Evolutionary conservation across 2,797 vertebrate species (phyloP).

Genomic region (Ispidina picta): DNA sequence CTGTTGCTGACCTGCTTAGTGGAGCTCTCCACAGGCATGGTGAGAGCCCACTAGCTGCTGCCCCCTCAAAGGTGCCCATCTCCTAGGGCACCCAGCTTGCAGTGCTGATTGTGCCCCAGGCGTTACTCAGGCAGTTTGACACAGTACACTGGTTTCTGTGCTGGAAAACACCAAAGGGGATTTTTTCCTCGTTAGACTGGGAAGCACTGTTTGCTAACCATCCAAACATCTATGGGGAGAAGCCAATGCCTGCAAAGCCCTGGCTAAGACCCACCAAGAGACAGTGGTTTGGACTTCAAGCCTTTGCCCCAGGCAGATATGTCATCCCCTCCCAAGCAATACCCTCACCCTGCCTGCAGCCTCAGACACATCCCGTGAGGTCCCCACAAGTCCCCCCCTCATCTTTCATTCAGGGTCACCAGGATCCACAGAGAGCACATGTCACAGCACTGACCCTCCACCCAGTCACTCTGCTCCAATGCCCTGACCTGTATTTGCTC

Average conservation of each 20-base stretch:
- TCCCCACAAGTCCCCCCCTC: accelerated
- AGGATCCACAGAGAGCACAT: accelerated
- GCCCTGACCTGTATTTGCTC: neutral
- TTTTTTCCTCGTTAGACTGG: neutral
- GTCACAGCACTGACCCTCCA: neutral
- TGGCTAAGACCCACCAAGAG: neutral
- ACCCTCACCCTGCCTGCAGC: neutral
- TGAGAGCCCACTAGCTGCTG: neutral
- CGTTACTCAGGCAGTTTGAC: neutral
- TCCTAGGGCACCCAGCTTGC: neutral
- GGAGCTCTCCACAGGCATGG: neutral
- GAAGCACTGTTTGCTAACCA: neutral
- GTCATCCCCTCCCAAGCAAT: neutral
- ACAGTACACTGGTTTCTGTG: accelerated
- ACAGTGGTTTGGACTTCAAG: neutral
- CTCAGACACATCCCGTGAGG: neutral
- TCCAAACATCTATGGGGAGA: neutral
- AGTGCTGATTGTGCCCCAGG: accelerated
- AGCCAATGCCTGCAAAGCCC: neutral
- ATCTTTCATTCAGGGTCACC: neutral
- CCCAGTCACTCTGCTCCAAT: neutral
- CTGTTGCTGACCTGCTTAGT: neutral
- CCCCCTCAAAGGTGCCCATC: neutral
- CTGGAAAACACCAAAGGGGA: neutral
- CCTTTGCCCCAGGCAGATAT: neutral